Evolutionary conservation across 1,140 invertebrate species (phyloP), one percentile per base, ranked within the genome.

Genomic region (Gonatopus flavifemur): DNA sequence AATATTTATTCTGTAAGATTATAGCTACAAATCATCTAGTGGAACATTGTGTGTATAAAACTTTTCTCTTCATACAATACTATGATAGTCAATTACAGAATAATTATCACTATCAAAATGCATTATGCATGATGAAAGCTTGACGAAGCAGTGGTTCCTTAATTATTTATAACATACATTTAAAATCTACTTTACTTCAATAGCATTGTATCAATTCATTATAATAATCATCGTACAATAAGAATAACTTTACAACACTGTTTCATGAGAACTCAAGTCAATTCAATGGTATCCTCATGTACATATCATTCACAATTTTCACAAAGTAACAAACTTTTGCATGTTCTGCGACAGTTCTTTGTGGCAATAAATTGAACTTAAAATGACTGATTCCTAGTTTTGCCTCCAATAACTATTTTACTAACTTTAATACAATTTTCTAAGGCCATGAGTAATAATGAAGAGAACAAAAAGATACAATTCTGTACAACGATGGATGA

Each of bases 81-180:
- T n/a, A n/a, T n/a, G n/a, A n/a, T n/a, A n/a, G n/a, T n/a, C n/a
- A n/a, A n/a, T n/a, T n/a, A n/a, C n/a, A n/a, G n/a, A 19, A 22
- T 18, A 39, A 20, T 6, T 39, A 16, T 7, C 6, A 13, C 20
- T 39, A 8, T 21, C 37, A 28, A 42, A 31, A 38, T 35, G 10
- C 19, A 40, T 25, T 42, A 41, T 53, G 45, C 51, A 55, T 51
- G 41, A 52, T 52, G 28, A 51, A 28, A 52, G 42, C 37, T 10
- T n/a, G n/a, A n/a, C n/a, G n/a, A n/a, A 25, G 13, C 12, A 28
- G 28, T 30, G 20, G 21, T 37, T 47, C 24, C 28, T 16, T n/a
- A 53, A 8, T 12, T 41, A 39, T 39, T 15, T 45, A 12, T 25
- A 41, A 21, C 21, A 22, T 33, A 54, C 37, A 18, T 45, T 24